Percentiles rank a stretch among this genome's conserved stretches.
phyloP scores from a whole-genome alignment of 1,140 invertebrate genomes.

The Agrypnia vestita region DNA sequence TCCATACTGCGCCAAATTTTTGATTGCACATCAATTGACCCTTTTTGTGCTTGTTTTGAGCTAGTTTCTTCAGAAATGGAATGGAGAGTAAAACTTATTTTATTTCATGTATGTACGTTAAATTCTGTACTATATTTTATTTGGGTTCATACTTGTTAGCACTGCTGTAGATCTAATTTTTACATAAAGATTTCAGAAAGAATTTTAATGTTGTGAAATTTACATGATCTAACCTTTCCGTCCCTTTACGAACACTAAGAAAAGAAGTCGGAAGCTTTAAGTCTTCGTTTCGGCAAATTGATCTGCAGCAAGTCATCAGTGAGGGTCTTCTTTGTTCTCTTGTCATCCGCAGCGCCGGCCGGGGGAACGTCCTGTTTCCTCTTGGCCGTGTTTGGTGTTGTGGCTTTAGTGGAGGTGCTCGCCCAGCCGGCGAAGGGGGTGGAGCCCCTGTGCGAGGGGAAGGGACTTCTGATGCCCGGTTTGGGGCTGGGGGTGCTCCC shows the following conservation, averaged over 20 bases:
- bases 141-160: no score
- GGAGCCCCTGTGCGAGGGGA: slow-evolving; percentile 60
- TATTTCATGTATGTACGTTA: no score
- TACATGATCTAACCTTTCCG: no score
- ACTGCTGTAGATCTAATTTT: no score
- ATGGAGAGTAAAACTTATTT: no score
- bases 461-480: slow-evolving; percentile 65
- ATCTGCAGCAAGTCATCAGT: slow-evolving; percentile 87
- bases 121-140: no score
- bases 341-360: slow-evolving; percentile 56
- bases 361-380: slow-evolving; percentile 48
- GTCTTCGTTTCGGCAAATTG: slow-evolving; percentile 75
- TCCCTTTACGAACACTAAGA: not conserved
- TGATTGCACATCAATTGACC: no score
- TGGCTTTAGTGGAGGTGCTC: slow-evolving; percentile 57
- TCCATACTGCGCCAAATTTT: no score
- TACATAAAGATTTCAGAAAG: no score
- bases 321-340: slow-evolving; percentile 69
- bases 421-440: slow-evolving; percentile 58
- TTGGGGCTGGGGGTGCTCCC: slow-evolving; percentile 65
- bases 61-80: no score
- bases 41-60: no score
- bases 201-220: no score
- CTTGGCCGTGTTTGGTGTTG: slow-evolving; percentile 61
- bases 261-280: slow-evolving; percentile 79